These are phyloP conservation scores for Baronia brevicornis DNA, from an alignment of 2,888 invertebrate species.

Conservation along the genomic window DNA sequence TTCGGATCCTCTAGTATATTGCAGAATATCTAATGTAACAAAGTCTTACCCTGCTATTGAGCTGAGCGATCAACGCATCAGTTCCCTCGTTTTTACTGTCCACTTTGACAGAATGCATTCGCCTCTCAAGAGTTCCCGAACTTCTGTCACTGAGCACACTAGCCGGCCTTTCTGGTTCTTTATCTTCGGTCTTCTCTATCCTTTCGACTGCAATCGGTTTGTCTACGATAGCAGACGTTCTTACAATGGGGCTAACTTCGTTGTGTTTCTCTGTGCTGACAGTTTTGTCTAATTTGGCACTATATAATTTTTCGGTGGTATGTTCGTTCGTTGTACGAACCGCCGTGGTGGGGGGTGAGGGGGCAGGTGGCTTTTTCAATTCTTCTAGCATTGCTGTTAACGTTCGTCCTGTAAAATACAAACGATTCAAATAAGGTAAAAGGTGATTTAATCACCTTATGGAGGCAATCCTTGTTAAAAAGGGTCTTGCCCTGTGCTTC, in stretches of 20 bases:
- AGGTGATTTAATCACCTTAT: background rate
- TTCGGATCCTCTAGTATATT: background rate
- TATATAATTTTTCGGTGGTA: conserved; percentile 27
- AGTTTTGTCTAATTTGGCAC: conserved; percentile 29
- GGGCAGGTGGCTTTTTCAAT: conserved; percentile 51
- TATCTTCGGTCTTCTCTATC: conserved; percentile 35
- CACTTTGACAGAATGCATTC: conserved; percentile 26
- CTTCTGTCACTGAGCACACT: conserved; percentile 26
- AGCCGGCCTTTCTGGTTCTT: conserved; percentile 21
- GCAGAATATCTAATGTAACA: background rate
- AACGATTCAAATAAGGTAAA: too few relatives aligned
- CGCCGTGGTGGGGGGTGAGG: conserved; percentile 31
- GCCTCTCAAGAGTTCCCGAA: conserved; percentile 44
- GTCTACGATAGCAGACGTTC: conserved; percentile 26
- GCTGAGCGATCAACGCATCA: conserved; percentile 59
- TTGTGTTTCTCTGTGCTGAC: conserved; percentile 28
- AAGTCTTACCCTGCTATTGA: conserved; percentile 62
- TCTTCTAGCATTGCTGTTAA: conserved; percentile 59
- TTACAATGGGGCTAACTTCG: conserved; percentile 26
- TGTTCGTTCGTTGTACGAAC: conserved; percentile 25
- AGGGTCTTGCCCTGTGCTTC: too few relatives aligned
- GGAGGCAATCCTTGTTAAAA: background rate
- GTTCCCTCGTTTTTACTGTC: conserved; percentile 39
- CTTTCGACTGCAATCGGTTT: conserved; percentile 36
- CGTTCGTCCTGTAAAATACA: conserved; percentile 45